Percentiles rank a stretch among this genome's conserved stretches.
Evolutionary conservation across 2,113 vertebrate genomes (phyloP).

Genomic region (Melanocharis versteri): DNA sequence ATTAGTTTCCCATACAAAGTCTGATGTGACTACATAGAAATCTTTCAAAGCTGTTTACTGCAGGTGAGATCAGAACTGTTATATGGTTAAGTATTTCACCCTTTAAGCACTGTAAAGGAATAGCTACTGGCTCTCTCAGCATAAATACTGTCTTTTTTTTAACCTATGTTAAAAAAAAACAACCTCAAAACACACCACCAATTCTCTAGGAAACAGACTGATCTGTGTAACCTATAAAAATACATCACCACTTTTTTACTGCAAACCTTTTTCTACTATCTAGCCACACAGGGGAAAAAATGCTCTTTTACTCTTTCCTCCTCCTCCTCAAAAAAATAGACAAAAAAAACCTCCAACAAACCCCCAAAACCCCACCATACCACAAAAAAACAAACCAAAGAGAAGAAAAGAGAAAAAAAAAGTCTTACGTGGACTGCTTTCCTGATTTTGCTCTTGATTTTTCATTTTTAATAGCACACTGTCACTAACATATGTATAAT

Average conservation of each 20-base stretch:
- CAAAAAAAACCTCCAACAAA: background rate
- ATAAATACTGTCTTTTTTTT: background rate
- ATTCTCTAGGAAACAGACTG: background rate
- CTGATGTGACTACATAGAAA: background rate
- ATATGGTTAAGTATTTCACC: background rate
- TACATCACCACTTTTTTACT: background rate
- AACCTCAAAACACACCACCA: background rate
- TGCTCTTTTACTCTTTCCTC: background rate
- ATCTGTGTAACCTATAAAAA: background rate
- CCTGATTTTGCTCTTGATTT: slow-evolving; percentile 56
- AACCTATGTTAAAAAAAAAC: background rate
- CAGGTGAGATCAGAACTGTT: background rate
- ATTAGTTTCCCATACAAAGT: background rate
- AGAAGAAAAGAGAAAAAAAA: background rate
- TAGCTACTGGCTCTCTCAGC: background rate
- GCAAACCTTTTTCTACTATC: background rate
- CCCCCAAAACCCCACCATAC: background rate
- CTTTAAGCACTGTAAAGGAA: background rate
- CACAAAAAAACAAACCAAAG: background rate
- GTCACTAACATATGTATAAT: slow-evolving; percentile 90
- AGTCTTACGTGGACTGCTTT: slow-evolving; percentile 65
- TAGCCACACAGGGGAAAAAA: background rate
- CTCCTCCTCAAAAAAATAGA: background rate
- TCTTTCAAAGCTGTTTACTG: background rate
- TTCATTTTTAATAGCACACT: slow-evolving; percentile 79